Evolutionary conservation across 2,113 vertebrate genomes (phyloP), one percentile per base, ranked within the genome.

Genomic region (Tyto alba): DNA sequence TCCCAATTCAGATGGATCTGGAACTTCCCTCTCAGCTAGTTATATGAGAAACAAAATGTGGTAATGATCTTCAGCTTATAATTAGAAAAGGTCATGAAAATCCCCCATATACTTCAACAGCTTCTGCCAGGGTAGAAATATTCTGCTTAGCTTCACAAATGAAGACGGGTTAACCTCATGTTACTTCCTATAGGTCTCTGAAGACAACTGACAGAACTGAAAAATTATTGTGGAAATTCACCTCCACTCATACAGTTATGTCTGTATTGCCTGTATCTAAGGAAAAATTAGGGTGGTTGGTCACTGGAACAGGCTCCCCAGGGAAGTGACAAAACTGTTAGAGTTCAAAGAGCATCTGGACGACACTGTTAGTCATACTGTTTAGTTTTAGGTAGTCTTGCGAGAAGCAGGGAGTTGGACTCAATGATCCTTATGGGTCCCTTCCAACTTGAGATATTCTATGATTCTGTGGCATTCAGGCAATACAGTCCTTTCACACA

Each of bases 111-210:
- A 84, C 36, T 50, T 79, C 50, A 96, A 76, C 47, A n/a, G 25
- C 48, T 85, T 85, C 40, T 80, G 52, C 3, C 43, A 72, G 19
- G 13, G 19, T 60, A 89, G 29, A 93, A 89, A 89, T 36, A 4
- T 89, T 89, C 60, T 94, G 36, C 53, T 91, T 85, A 82, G 29
- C 12, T 71, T 93, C 88, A 68, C n/a, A 88, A 59, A 67, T n/a
- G 17, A 72, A 81, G 79, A 75, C 9, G 2, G 1, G 3, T 87
- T 81, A 85, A 90, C 11, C 8, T 69, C 60, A 52, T n/a, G 32
- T 79, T 74, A 34, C 26, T 55, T 87, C 60, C 43, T 75, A 17
- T 10, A 72, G 16, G 21, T 5, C 11, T 85, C 16, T 67, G 56
- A 45, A 74, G 47, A 75, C 81, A 81, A 91, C 36, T 36, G 27